Conservation (phyloP, 2,113 vertebrate genomes). For the Callithrix jacchus region DNA sequence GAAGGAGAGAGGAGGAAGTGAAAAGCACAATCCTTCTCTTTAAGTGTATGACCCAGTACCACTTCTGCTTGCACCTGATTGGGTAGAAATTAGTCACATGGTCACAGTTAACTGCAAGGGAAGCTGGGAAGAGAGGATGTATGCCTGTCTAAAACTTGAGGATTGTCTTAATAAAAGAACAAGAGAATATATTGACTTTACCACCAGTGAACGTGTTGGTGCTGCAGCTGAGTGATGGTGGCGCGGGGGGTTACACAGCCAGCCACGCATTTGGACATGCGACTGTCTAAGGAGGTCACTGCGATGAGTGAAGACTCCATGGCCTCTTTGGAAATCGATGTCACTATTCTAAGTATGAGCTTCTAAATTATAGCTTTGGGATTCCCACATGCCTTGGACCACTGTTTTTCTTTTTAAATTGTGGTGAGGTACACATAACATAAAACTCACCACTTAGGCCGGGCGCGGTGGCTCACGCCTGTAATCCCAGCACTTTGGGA, state of each 20-base stretch:
- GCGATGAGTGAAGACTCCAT: not conserved
- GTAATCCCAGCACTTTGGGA: no score
- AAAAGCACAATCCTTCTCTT: not conserved
- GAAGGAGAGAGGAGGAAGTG: not conserved
- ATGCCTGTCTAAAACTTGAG: not conserved
- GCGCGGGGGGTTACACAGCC: not conserved
- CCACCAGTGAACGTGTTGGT: not conserved
- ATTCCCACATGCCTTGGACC: not conserved
- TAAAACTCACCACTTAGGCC: not conserved
- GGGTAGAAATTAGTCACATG: not conserved
- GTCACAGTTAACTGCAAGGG: not conserved
- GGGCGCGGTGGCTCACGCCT: no score
- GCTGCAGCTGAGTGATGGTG: not conserved
- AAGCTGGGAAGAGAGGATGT: not conserved
- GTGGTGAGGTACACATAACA: not conserved
- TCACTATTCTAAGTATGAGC: not conserved
- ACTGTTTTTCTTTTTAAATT: not conserved
- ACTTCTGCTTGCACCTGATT: not conserved
- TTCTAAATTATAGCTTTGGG: not conserved
- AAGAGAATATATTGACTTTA: not conserved
- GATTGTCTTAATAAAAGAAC: not conserved
- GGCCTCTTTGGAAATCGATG: not conserved
- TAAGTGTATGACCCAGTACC: not conserved
- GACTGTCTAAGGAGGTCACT: not conserved
- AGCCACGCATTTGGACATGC: not conserved